Evolutionary conservation across 2,797 vertebrate genomes (phyloP).

Genomic region (Gallinago stenura): DNA sequence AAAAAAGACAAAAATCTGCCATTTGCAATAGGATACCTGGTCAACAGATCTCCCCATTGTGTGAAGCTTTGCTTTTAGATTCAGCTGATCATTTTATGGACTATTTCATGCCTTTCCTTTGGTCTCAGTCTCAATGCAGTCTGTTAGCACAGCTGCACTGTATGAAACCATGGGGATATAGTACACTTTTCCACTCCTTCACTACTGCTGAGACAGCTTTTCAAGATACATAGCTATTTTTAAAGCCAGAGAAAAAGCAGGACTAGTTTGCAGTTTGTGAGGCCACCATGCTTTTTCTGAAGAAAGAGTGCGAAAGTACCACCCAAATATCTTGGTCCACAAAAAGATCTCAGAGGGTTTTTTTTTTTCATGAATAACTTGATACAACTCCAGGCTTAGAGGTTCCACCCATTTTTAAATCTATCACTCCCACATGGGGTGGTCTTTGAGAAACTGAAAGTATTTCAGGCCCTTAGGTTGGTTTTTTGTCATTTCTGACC

Average conservation of each 20-base stretch:
- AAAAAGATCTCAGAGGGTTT: not conserved
- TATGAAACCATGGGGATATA: slow-evolving; percentile 24
- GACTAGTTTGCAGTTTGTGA: slow-evolving; percentile 7
- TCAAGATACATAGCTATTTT: slow-evolving; percentile 25
- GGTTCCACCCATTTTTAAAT: slow-evolving; percentile 43
- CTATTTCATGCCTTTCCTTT: not conserved
- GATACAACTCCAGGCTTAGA: slow-evolving; percentile 31
- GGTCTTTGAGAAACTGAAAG: slow-evolving; percentile 20
- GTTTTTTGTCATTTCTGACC: slow-evolving; percentile 27
- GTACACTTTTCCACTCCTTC: not conserved
- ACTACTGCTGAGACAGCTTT: slow-evolving; percentile 47
- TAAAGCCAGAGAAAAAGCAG: not conserved
- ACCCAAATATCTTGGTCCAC: slow-evolving; percentile 17
- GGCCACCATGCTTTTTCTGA: not conserved
- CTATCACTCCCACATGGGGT: slow-evolving; percentile 21
- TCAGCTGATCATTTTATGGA: not conserved
- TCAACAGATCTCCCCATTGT: not conserved
- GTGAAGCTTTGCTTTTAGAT: not conserved
- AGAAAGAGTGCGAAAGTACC: slow-evolving; percentile 14
- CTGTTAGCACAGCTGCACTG: slow-evolving; percentile 41
- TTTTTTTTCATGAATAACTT: slow-evolving; percentile 30
- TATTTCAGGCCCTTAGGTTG: slow-evolving; percentile 31
- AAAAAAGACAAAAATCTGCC: not conserved
- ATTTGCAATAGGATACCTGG: not conserved
- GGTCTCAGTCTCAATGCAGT: not conserved